Conservation (phyloP, 2,888 invertebrate species). For the Girardia tigrina region DNA sequence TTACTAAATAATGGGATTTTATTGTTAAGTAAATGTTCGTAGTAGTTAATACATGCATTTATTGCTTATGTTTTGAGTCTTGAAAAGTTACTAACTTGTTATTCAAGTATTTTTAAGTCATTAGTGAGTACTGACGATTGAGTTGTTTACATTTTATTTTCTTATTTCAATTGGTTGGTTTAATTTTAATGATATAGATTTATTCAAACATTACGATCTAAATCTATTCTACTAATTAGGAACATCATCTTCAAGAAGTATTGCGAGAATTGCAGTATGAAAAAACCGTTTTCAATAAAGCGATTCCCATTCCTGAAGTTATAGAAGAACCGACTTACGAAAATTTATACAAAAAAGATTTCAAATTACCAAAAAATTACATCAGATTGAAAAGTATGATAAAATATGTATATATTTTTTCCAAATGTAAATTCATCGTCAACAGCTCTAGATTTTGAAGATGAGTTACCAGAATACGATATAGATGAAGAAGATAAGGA, state of each 20-base stretch:
- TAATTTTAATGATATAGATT: no score
- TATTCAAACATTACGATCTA: no score
- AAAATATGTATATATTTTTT: conserved; percentile 4
- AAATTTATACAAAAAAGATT: conserved; percentile 65
- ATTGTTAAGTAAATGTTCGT: no score
- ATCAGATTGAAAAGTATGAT: conserved; percentile 88
- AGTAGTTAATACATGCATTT: no score
- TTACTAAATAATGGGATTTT: no score
- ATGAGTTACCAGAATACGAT: conserved; percentile 96
- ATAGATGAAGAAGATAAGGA: conserved; percentile 93
- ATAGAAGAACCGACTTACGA: conserved; percentile 64
- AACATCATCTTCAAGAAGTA: conserved; percentile 95
- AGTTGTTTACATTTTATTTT: no score
- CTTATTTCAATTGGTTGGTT: no score
- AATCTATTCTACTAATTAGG: no score
- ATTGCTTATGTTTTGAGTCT: no score
- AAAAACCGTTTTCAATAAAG: conserved; percentile 60
- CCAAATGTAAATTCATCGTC: conserved; percentile 13
- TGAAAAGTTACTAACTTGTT: no score
- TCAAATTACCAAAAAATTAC: conserved; percentile 73
- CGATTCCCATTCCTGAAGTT: conserved; percentile 95
- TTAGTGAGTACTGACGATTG: no score
- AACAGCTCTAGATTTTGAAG: conserved; percentile 48
- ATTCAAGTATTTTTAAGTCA: no score
- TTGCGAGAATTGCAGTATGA: conserved; percentile 66